Evolutionary conservation across 2,113 vertebrate genomes (phyloP).

Genomic region (Laticauda laticaudata): DNA sequence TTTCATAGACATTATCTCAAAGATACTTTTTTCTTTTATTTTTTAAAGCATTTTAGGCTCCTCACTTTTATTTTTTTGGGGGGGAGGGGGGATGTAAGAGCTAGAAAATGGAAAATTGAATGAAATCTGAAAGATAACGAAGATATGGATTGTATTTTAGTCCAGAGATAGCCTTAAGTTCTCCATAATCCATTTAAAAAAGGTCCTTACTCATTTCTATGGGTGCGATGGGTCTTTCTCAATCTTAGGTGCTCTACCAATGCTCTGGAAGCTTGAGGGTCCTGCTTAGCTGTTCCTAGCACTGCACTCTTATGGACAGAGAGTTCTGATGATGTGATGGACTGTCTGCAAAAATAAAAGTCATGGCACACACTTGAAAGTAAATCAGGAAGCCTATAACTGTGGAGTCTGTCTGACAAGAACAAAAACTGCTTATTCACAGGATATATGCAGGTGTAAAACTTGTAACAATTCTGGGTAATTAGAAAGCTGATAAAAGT

Average conservation of each 20-base stretch:
- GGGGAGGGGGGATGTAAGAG: background rate
- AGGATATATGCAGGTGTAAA: no score
- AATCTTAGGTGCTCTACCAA: background rate
- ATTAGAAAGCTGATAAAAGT: no score
- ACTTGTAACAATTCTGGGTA: no score
- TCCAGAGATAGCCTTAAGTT: background rate
- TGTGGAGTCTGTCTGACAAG: no score
- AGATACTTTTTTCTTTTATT: background rate
- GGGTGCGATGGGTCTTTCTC: background rate
- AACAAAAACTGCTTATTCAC: no score
- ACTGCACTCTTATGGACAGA: no score
- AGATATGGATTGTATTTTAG: background rate
- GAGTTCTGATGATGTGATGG: no score
- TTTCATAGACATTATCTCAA: background rate
- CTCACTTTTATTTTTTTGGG: no score
- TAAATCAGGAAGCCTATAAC: no score
- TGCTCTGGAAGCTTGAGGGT: background rate
- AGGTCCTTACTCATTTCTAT: background rate
- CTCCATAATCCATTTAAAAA: background rate
- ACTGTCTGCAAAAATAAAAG: no score
- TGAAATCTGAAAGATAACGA: background rate
- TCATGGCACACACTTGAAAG: no score
- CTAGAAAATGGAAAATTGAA: background rate
- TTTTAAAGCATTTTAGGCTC: background rate
- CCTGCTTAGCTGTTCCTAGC: background rate